phyloP scores from a whole-genome alignment of 2,797 vertebrate genomes.

The Leptoclinus maculatus region DNA sequence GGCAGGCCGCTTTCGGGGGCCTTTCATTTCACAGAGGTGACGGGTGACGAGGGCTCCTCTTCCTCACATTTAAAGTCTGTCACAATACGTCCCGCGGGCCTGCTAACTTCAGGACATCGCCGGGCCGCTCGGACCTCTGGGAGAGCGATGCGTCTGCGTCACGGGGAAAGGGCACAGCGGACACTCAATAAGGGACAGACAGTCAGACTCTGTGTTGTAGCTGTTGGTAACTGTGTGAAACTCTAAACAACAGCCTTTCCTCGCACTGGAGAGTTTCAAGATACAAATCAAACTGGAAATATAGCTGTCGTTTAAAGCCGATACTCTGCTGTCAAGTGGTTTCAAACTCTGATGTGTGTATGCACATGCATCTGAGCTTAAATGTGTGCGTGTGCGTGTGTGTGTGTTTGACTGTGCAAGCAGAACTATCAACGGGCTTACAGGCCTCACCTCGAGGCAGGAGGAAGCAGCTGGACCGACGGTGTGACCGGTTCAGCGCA shows the following conservation, averaged over 20 bases:
- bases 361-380: neutral
- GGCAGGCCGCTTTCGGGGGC: slow-evolving; percentile 70
- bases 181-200: slow-evolving; percentile 16
- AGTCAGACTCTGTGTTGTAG: slow-evolving; percentile 16
- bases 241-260: slow-evolving; percentile 18
- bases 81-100: slow-evolving; percentile 60
- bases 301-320: slow-evolving; percentile 32
- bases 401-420: slow-evolving; percentile 51
- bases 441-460: slow-evolving; percentile 76
- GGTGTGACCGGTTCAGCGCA: slow-evolving; percentile 61
- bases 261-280: slow-evolving; percentile 26
- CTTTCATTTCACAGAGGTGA: slow-evolving; percentile 76
- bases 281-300: slow-evolving; percentile 35
- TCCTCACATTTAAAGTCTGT: slow-evolving; percentile 75
- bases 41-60: slow-evolving; percentile 71
- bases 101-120: slow-evolving; percentile 60
- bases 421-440: slow-evolving; percentile 73
- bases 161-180: slow-evolving; percentile 10
- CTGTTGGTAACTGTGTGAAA: slow-evolving; percentile 27
- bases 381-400: slow-evolving; percentile 3
- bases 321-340: slow-evolving; percentile 29
- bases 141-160: slow-evolving; percentile 40
- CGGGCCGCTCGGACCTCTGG: slow-evolving; percentile 46
- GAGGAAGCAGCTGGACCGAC: slow-evolving; percentile 50
- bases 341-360: slow-evolving; percentile 29